Percentiles rank a stretch among this genome's conserved stretches.
phyloP scores from a whole-genome alignment of 2,113 vertebrate species.

The Equus quagga region DNA sequence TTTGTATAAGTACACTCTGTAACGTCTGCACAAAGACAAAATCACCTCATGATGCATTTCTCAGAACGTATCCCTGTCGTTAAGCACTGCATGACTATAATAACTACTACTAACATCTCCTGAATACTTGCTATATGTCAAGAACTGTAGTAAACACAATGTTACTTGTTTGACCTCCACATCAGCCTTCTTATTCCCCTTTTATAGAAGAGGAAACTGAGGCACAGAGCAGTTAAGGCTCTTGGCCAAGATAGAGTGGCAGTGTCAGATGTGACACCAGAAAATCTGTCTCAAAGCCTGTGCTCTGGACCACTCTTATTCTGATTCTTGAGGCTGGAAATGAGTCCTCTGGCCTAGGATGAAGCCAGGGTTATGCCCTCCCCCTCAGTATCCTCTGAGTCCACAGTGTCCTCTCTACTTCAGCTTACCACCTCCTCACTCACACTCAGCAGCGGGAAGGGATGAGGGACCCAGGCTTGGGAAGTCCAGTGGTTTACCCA shows the following conservation, averaged over 20 bases:
- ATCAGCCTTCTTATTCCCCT: neutral
- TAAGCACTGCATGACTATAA: too few species aligned
- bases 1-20: too few species aligned
- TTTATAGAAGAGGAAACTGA: neutral
- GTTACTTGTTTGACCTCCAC: neutral
- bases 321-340: neutral
- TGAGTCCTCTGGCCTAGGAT: accelerated
- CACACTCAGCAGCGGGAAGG: neutral
- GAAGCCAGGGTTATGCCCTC: too few species aligned
- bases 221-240: neutral
- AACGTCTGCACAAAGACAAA: too few species aligned
- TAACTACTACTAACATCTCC: too few species aligned
- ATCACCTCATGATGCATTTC: too few species aligned
- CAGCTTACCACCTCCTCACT: too few species aligned
- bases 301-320: neutral
- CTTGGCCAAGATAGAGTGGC: neutral
- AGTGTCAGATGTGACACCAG: too few species aligned
- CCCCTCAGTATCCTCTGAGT: too few species aligned
- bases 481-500: neutral
- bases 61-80: too few species aligned
- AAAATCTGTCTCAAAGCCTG: neutral
- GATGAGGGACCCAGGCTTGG: accelerated
- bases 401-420: neutral
- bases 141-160: neutral
- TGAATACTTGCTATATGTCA: neutral